Conservation (phyloP, 2,113 vertebrate genomes). For the Pogona vitticeps region DNA sequence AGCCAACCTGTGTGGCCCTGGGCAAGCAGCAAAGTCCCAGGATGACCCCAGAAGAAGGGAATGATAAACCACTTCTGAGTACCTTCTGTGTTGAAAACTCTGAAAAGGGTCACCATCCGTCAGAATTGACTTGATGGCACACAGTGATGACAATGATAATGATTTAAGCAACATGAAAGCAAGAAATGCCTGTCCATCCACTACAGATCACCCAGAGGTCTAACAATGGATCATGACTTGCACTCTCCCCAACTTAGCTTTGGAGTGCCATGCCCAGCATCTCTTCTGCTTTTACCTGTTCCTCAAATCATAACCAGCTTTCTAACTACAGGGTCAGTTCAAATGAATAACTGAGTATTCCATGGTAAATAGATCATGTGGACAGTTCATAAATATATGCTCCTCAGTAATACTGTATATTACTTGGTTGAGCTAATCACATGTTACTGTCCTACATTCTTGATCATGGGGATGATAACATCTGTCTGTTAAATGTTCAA, state of each 20-base stretch:
- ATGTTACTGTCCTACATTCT: not conserved
- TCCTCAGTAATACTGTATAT: not conserved
- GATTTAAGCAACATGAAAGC: not conserved
- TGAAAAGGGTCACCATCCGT: too few relatives aligned
- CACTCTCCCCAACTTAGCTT: not conserved
- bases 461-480: too few relatives aligned
- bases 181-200: not conserved
- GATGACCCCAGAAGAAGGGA: too few relatives aligned
- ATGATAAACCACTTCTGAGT: too few relatives aligned
- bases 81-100: too few relatives aligned
- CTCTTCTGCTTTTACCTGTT: not conserved
- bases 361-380: not conserved
- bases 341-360: not conserved
- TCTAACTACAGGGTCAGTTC: not conserved
- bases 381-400: not conserved
- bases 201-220: not conserved
- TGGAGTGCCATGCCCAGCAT: not conserved
- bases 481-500: not conserved
- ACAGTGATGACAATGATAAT: too few relatives aligned
- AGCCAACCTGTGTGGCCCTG: too few relatives aligned
- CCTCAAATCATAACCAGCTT: not conserved
- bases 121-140: too few relatives aligned
- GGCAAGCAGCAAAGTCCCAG: too few relatives aligned
- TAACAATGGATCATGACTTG: not conserved
- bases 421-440: not conserved